These are phyloP conservation scores for Euborellia annulipes DNA, from an alignment of 1,140 invertebrate species.

Conservation along the genomic window DNA sequence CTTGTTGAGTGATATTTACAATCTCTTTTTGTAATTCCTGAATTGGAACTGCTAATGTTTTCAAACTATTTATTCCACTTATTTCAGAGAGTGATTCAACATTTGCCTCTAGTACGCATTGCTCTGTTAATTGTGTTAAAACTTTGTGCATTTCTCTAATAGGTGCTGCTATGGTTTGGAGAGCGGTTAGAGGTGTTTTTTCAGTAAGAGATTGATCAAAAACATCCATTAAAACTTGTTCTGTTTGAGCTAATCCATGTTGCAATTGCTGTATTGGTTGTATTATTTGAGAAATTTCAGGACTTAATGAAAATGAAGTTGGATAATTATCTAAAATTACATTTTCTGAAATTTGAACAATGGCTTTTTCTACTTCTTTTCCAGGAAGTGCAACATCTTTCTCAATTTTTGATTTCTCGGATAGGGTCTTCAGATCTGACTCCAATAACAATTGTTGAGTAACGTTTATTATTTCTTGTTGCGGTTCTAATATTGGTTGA, in stretches of 20 bases:
- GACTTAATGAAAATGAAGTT: no score
- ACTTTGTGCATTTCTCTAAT: constrained; percentile 22
- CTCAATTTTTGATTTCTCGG: no score
- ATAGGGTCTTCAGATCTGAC: no score
- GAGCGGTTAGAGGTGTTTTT: neutral
- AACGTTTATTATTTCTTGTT: no score
- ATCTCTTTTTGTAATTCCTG: constrained; percentile 18
- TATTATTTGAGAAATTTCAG: neutral
- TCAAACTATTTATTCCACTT: neutral
- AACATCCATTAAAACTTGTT: constrained; percentile 17
- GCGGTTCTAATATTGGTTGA: no score
- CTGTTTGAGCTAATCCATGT: constrained; percentile 6
- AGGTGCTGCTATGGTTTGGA: constrained; percentile 14
- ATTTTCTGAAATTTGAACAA: no score
- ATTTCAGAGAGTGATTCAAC: neutral
- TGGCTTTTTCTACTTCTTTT: no score
- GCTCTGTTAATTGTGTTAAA: constrained; percentile 17
- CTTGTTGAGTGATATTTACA: constrained; percentile 18
- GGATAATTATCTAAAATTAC: no score
- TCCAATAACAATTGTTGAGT: no score
- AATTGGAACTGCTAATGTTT: constrained; percentile 6
- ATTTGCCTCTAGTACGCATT: constrained; percentile 14
- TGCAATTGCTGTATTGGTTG: constrained; percentile 6
- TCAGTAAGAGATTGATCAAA: constrained; percentile 17
- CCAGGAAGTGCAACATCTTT: no score